A percentile compares a stretch with the other conserved stretches of the same genome.
Evolutionary conservation across 2,888 invertebrate species (phyloP).

Genomic region (Drosophila picticornis): DNA sequence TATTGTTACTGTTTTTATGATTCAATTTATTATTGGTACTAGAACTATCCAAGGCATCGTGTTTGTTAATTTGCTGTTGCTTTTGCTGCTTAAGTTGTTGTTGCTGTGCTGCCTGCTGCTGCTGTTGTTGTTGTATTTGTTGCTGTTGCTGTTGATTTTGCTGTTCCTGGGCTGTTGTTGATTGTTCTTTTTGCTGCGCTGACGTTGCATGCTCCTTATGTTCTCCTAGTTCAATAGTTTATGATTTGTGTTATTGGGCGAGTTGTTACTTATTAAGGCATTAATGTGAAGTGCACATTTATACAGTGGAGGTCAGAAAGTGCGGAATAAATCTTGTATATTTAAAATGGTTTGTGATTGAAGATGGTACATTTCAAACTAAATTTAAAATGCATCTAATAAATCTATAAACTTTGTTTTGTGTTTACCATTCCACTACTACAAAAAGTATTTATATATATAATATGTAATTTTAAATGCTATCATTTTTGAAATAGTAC

Average conservation of each 20-base stretch:
- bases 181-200: constrained; percentile 40
- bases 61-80: constrained; percentile 59
- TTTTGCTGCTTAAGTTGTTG: constrained; percentile 47
- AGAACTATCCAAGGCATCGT: constrained; percentile 73
- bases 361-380: neutral
- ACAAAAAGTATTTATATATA: neutral
- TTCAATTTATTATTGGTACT: constrained; percentile 71
- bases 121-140: constrained; percentile 48
- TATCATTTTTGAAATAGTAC: neutral
- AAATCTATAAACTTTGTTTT: neutral
- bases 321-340: neutral
- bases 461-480: neutral
- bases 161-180: constrained; percentile 40
- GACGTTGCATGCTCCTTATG: constrained; percentile 58
- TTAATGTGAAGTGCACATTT: constrained; percentile 13
- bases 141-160: constrained; percentile 36
- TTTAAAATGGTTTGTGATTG: neutral
- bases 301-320: neutral
- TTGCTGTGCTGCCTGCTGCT: constrained; percentile 39
- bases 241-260: constrained; percentile 31
- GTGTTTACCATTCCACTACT: neutral
- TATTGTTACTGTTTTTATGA: constrained; percentile 68
- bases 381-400: neutral
- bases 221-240: constrained; percentile 54
- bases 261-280: constrained; percentile 6